Conservation (phyloP, 2,888 invertebrate species). For the Hypselothyrea guttata region DNA sequence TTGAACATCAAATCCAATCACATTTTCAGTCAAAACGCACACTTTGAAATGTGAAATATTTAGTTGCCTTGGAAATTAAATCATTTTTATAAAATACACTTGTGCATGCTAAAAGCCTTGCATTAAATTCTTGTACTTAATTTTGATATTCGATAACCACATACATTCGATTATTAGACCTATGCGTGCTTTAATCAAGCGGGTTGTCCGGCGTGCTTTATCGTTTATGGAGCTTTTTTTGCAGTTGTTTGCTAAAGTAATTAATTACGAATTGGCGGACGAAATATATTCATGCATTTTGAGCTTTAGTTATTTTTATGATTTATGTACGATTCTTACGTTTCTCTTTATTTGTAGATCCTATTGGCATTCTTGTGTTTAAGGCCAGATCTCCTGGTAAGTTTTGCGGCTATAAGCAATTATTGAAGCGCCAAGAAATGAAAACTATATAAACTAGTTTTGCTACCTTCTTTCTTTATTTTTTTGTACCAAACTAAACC, state of each 20-base stretch:
- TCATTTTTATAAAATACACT: too few species aligned
- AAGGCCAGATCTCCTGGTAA: slow-evolving; percentile 89
- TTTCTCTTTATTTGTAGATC: slow-evolving; percentile 86
- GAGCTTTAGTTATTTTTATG: slow-evolving; percentile 66
- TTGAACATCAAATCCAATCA: too few species aligned
- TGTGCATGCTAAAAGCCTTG: too few species aligned
- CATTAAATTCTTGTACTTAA: slow-evolving; percentile 56
- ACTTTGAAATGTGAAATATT: too few species aligned
- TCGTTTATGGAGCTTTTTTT: slow-evolving; percentile 46
- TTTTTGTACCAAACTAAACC: slow-evolving; percentile 42
- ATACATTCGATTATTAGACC: slow-evolving; percentile 28
- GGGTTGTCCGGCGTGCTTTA: slow-evolving; percentile 39
- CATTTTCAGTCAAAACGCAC: too few species aligned
- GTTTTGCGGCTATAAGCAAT: slow-evolving; percentile 82
- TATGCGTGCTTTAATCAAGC: slow-evolving; percentile 35
- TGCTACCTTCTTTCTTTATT: too few species aligned
- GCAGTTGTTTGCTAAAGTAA: slow-evolving; percentile 53
- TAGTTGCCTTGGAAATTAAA: too few species aligned
- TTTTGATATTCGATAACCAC: slow-evolving; percentile 32
- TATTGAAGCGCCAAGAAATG: slow-evolving; percentile 35
- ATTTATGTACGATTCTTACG: slow-evolving; percentile 83
- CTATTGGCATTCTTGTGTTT: slow-evolving; percentile 90
- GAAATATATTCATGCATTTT: slow-evolving; percentile 19
- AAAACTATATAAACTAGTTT: too few species aligned
- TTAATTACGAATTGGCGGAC: slow-evolving; percentile 13